Evolutionary conservation across 30 jellyfish, hydroid and myxozoan genomes (phyloP).

Genomic region (Phacellophora camtschatica): DNA sequence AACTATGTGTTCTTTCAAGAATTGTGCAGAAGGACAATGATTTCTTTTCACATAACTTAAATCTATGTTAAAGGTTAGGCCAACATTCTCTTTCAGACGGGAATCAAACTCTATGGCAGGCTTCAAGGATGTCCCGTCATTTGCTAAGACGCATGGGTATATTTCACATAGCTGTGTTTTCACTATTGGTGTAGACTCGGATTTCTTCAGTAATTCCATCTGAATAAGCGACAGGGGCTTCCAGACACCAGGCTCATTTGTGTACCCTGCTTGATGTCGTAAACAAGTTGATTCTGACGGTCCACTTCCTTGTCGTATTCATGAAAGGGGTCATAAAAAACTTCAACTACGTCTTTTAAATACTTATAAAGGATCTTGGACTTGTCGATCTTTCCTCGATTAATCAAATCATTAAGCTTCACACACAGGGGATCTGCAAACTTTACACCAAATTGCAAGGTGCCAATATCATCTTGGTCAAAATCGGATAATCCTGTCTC

Average conservation of each 20-base stretch:
- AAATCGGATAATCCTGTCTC: too few relatives aligned
- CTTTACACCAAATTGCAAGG: too few relatives aligned
- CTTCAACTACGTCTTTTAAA: too few relatives aligned
- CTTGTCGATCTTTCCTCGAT: too few relatives aligned
- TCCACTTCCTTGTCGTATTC: too few relatives aligned
- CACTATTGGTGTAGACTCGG: conserved; percentile 15
- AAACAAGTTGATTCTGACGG: conserved; percentile 16
- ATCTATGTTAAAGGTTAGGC: conserved; percentile 34
- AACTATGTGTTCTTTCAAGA: conserved; percentile 32
- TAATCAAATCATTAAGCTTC: too few relatives aligned
- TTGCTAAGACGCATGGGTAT: conserved; percentile 35
- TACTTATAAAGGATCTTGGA: too few relatives aligned
- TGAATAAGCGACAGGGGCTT: conserved; percentile 20
- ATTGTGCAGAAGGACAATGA: conserved; percentile 27
- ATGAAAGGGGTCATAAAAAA: too few relatives aligned
- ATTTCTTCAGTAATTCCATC: conserved; percentile 20
- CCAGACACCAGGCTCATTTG: conserved; percentile 38
- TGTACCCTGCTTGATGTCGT: conserved; percentile 15
- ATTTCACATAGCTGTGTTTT: conserved; percentile 10
- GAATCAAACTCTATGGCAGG: conserved; percentile 29
- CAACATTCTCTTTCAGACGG: conserved; percentile 36
- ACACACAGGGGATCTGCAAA: too few relatives aligned
- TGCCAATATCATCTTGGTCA: too few relatives aligned
- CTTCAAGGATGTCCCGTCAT: conserved; percentile 33
- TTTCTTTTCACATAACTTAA: conserved; percentile 29